phyloP scores from a whole-genome alignment of 2,888 invertebrate species.

The Epinotia brunnichana region DNA sequence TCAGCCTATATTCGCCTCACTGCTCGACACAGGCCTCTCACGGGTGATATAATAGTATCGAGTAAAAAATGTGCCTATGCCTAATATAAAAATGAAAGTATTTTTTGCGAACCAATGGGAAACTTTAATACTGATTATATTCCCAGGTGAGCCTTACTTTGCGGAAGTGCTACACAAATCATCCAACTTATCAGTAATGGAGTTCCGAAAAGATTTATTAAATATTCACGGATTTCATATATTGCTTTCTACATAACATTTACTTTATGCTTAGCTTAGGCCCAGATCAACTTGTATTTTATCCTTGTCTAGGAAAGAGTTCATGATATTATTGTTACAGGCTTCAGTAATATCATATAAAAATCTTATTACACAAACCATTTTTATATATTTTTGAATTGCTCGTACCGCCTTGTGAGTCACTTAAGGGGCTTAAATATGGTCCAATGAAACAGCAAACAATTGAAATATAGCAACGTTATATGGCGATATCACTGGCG shows the following conservation, averaged over 20 bases:
- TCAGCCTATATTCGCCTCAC: neutral
- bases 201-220: neutral
- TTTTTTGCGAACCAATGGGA: neutral
- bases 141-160: conserved; percentile 3
- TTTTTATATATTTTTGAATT: too few relatives aligned
- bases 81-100: neutral
- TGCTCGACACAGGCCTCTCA: neutral
- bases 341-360: too few relatives aligned
- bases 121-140: neutral
- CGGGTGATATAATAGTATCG: neutral
- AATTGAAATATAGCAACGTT: too few relatives aligned
- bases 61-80: neutral
- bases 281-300: neutral
- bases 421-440: too few relatives aligned
- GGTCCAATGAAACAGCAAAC: too few relatives aligned
- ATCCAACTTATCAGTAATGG: neutral
- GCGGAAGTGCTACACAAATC: conserved; percentile 15
- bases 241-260: neutral
- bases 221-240: neutral
- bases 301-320: neutral
- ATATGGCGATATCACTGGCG: too few relatives aligned
- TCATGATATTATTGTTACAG: too few relatives aligned
- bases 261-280: neutral
- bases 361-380: too few relatives aligned
- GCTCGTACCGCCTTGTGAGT: too few relatives aligned